A percentile compares a stretch with the other conserved stretches of the same genome.
These are phyloP conservation scores for Darevskia nairensis DNA, from an alignment of 2,797 vertebrate species.

Conservation along the genomic window DNA sequence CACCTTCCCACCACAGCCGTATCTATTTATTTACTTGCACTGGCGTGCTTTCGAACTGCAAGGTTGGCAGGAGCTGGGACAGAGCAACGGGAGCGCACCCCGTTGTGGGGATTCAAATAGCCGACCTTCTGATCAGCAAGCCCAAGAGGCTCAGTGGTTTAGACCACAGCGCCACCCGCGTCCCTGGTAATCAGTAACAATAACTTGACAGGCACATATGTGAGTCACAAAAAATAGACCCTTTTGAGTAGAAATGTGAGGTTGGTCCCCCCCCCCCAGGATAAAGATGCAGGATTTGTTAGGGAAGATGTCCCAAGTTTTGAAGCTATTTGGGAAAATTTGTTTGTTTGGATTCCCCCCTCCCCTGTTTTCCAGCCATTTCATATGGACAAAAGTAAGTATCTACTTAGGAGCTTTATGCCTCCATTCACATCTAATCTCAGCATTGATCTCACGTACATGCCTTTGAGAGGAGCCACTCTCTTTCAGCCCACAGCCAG, in stretches of 20 bases:
- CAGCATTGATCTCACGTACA: background rate
- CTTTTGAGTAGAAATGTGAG: background rate
- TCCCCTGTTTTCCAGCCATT: background rate
- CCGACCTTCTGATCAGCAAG: no score
- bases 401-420: background rate
- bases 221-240: background rate
- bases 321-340: background rate
- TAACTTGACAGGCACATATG: no score
- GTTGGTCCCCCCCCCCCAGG: no score
- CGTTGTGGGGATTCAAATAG: no score
- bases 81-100: no score
- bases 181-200: no score
- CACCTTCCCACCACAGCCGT: rapidly evolving
- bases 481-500: background rate
- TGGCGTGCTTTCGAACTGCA: no score
- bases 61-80: no score
- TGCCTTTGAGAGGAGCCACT: background rate
- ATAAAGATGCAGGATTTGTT: background rate
- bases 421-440: background rate
- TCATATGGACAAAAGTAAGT: background rate
- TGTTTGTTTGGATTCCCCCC: background rate
- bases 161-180: no score
- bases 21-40: no score
- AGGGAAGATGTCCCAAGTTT: background rate
- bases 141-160: no score